Conservation (phyloP, 2,113 vertebrate species). For the Menura novaehollandiae region DNA sequence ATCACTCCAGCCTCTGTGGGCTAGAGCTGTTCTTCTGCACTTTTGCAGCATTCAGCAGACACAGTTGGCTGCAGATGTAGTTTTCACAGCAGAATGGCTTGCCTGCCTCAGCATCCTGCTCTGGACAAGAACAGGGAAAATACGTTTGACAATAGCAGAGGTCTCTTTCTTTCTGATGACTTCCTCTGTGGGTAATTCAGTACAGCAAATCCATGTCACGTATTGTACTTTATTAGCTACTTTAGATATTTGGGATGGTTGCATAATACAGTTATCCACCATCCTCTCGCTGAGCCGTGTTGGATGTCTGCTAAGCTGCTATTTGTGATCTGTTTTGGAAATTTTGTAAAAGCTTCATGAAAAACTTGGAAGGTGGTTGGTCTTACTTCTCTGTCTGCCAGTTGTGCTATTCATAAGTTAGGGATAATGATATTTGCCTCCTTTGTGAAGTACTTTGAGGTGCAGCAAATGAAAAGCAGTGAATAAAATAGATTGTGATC, state of each 20-base stretch:
- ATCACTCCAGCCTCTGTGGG: not conserved
- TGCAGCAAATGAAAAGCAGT: not conserved
- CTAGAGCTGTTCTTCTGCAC: not conserved
- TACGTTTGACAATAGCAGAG: not conserved
- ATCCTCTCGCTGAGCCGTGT: not conserved
- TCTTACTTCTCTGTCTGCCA: not conserved
- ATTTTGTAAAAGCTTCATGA: not conserved
- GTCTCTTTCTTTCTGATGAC: not conserved
- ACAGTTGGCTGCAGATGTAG: conserved; percentile 12
- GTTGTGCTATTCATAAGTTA: not conserved
- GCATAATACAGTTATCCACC: not conserved
- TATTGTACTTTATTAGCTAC: not conserved
- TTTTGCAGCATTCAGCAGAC: not conserved
- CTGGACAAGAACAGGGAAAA: not conserved
- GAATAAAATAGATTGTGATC: not conserved
- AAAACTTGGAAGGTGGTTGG: not conserved
- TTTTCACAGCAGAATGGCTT: conserved; percentile 15
- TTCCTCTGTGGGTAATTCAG: not conserved
- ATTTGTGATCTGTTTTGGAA: not conserved
- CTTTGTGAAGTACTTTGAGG: not conserved
- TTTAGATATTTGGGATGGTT: not conserved
- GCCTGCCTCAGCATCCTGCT: not conserved
- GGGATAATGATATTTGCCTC: not conserved
- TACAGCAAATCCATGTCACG: not conserved
- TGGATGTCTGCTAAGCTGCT: not conserved